Evolutionary conservation across 2,888 invertebrate genomes (phyloP).

Genomic region (Chalcis sispes): DNA sequence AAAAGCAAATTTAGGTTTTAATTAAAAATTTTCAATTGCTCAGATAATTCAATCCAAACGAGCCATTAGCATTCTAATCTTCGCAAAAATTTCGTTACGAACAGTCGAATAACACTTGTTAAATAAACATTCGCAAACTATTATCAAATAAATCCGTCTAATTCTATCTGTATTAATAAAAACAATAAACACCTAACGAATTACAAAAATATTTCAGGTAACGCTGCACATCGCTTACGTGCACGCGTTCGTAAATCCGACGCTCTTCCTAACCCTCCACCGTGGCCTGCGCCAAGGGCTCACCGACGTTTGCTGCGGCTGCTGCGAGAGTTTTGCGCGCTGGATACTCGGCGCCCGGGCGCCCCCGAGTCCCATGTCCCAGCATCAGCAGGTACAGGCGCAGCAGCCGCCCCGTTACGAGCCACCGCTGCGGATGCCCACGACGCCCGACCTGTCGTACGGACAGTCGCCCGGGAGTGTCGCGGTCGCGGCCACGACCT

Average conservation of each 20-base stretch:
- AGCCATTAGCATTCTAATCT: too few species aligned
- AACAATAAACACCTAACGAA: too few species aligned
- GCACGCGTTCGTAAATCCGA: constrained; percentile 90
- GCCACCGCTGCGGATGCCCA: constrained; percentile 62
- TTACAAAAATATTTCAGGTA: constrained; percentile 78
- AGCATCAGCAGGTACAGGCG: constrained; percentile 61
- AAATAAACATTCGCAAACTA: too few species aligned
- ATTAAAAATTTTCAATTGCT: too few species aligned
- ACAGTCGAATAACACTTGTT: too few species aligned
- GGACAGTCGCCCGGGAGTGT: constrained; percentile 29
- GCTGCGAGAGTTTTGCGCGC: constrained; percentile 82
- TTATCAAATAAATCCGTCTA: too few species aligned
- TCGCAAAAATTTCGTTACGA: too few species aligned
- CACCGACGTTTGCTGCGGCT: constrained; percentile 86
- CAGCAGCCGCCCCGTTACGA: constrained; percentile 71
- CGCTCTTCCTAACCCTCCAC: constrained; percentile 87
- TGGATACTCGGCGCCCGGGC: constrained; percentile 77
- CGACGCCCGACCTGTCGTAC: constrained; percentile 68
- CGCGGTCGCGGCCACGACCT: constrained; percentile 61
- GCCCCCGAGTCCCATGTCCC: constrained; percentile 53
- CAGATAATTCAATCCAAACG: too few species aligned
- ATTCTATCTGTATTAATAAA: too few species aligned
- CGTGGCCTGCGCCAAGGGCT: constrained; percentile 85
- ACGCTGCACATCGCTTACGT: constrained; percentile 92
- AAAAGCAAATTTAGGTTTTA: too few species aligned